phyloP scores from a whole-genome alignment of 2,888 invertebrate genomes.

The Drosophila pseudotakahashii region DNA sequence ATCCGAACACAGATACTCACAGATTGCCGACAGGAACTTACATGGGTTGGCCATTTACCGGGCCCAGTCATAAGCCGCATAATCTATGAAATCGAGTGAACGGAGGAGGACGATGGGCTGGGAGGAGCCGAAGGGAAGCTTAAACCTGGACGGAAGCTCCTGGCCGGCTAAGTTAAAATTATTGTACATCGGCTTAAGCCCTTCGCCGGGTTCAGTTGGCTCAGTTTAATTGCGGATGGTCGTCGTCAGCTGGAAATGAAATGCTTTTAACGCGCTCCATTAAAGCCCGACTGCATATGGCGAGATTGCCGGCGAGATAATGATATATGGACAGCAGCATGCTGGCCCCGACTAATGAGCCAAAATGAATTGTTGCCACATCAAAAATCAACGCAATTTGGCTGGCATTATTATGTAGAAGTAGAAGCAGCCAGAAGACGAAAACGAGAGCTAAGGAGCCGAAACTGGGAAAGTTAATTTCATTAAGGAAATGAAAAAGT shows the following conservation, averaged over 20 bases:
- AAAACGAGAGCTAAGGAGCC: neutral
- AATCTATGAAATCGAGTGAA: constrained; percentile 52
- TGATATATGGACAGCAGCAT: constrained; percentile 70
- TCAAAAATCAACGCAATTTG: constrained; percentile 77
- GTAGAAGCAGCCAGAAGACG: constrained; percentile 31
- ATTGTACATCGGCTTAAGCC: constrained; percentile 53
- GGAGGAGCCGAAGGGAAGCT: constrained; percentile 16
- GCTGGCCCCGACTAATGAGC: constrained; percentile 72
- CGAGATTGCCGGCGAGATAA: constrained; percentile 53
- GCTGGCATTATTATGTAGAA: constrained; percentile 66
- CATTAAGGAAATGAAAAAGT: constrained; percentile 80
- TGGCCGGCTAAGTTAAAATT: constrained; percentile 55
- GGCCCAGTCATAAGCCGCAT: constrained; percentile 52
- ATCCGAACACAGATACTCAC: constrained; percentile 2
- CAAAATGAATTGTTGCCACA: constrained; percentile 76
- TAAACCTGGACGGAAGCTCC: constrained; percentile 37
- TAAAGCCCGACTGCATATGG: constrained; percentile 53
- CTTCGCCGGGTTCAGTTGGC: constrained; percentile 31
- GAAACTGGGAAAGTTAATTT: constrained; percentile 70
- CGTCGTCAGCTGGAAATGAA: constrained; percentile 16
- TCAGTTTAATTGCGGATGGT: constrained; percentile 31
- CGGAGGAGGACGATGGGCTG: neutral
- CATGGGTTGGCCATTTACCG: constrained; percentile 50
- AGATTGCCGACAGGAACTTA: constrained; percentile 33
- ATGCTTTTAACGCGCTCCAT: constrained; percentile 50